These are phyloP conservation scores for Netelia virgata DNA, from an alignment of 2,888 invertebrate genomes.

Conservation along the genomic window DNA sequence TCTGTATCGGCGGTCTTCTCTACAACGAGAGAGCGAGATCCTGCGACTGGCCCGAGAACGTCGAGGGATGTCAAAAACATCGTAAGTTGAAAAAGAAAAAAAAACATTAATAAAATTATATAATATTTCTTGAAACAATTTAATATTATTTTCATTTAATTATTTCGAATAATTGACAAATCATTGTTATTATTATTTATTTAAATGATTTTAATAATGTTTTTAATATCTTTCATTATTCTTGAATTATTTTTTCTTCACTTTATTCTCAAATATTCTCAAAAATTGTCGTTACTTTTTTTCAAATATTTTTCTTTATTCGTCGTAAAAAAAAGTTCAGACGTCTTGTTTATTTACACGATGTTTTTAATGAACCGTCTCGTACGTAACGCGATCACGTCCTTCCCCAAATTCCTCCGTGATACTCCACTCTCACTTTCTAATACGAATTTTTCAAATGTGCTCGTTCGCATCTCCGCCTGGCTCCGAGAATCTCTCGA, in stretches of 20 bases:
- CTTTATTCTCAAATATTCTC: slow-evolving; percentile 34
- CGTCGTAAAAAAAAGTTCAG: slow-evolving; percentile 40
- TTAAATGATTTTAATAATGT: not conserved
- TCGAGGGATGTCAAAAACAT: slow-evolving; percentile 97
- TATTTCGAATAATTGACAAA: slow-evolving; percentile 22
- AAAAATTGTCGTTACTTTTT: not conserved
- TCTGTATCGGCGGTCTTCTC: slow-evolving; percentile 95
- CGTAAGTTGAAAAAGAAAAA: slow-evolving; percentile 88
- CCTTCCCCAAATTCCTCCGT: slow-evolving; percentile 60
- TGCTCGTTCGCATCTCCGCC: slow-evolving; percentile 44
- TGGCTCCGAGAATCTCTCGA: slow-evolving; percentile 47
- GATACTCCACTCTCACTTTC: slow-evolving; percentile 63
- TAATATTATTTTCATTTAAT: not conserved
- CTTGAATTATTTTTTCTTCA: slow-evolving; percentile 12
- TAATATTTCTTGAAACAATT: not conserved
- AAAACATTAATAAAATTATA: not conserved
- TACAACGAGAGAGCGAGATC: slow-evolving; percentile 96
- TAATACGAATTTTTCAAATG: slow-evolving; percentile 53
- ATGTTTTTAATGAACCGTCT: slow-evolving; percentile 35
- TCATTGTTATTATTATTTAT: slow-evolving; percentile 3
- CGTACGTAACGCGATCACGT: slow-evolving; percentile 20
- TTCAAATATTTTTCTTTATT: slow-evolving; percentile 45
- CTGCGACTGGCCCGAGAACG: slow-evolving; percentile 97
- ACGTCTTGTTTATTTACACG: not conserved
- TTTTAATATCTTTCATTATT: slow-evolving; percentile 47